Evolutionary conservation across 2,113 vertebrate species (phyloP), one percentile per base, ranked within the genome.

Genomic region (Agapornis roseicollis): DNA sequence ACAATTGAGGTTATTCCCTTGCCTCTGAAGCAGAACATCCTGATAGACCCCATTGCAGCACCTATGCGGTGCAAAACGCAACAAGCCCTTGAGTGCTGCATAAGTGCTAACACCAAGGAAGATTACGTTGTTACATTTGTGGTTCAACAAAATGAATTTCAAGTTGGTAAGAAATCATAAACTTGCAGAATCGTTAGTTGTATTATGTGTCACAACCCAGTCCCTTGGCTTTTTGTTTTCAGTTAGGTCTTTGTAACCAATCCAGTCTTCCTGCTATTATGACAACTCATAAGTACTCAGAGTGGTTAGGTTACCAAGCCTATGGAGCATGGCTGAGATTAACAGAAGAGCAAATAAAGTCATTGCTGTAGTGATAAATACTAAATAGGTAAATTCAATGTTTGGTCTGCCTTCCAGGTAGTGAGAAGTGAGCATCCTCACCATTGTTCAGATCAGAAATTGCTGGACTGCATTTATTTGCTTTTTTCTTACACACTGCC

Each of bases 41-140:
- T 97, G 89, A 53, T 94, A 28, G 89, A 98, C 28, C 98, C 98
- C n/a, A 49, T 98, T 49, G 19, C 7, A 61, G 46, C 95, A 28
- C 20, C 44, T 0, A 9, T 97, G 19, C 19, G 5, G 2, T 98
- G 97, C 15, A 3, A 42, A 10, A 52, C 3, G 7, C 47, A 8
- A 13, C 91, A 80, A 17, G 1, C 4, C 15, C 94, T 98, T 7
- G 35, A 60, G 27, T 98, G 98, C 93, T 98, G 98, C 22, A 29
- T 97, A 31, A 33, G 3, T 14, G 69, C 20, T 10, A 8, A 72
- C 13, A n/a, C 44, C 1, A 3, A 1, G 2, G 53, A n/a, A 71
- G 8, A 94, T n/a, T 98, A 98, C 72, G 27, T 0, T 1, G 97
- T 98, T 8, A 85, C 5, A 2, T 96, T 98, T 18, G 18, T 80